phyloP scores from a whole-genome alignment of 2,888 invertebrate genomes.

The Drosophila anomelani region DNA sequence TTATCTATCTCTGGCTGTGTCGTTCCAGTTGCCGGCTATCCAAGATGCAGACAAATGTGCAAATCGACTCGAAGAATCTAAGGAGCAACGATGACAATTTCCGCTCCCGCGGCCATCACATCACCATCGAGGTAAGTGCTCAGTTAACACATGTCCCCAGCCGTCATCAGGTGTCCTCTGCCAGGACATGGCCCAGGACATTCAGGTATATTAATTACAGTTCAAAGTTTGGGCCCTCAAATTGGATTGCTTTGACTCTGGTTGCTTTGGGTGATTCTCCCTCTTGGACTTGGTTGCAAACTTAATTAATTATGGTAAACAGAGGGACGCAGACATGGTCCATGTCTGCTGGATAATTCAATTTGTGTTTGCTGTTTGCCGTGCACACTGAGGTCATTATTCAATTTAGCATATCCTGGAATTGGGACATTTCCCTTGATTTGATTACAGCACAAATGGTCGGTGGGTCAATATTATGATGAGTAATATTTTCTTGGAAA shows the following conservation, averaged over 20 bases:
- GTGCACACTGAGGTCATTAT: constrained; percentile 24
- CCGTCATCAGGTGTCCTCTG: constrained; percentile 1
- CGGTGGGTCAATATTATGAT: background rate
- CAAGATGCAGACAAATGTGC: constrained; percentile 90
- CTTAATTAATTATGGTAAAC: constrained; percentile 46
- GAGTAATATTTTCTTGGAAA: background rate
- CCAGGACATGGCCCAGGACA: background rate
- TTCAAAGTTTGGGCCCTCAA: constrained; percentile 34
- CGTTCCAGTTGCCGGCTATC: background rate
- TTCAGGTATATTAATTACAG: constrained; percentile 59
- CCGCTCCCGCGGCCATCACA: constrained; percentile 85
- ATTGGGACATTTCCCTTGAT: constrained; percentile 21
- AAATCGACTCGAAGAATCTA: constrained; percentile 89
- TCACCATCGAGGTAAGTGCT: constrained; percentile 84
- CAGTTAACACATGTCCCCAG: constrained; percentile 31
- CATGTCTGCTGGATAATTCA: constrained; percentile 21
- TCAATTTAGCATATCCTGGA: constrained; percentile 28
- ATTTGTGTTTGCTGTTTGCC: constrained; percentile 28
- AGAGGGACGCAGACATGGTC: constrained; percentile 7
- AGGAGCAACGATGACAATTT: constrained; percentile 88
- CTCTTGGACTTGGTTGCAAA: constrained; percentile 17
- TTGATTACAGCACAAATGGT: constrained; percentile 4
- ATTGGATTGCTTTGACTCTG: constrained; percentile 5
- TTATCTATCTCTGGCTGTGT: constrained; percentile 20
- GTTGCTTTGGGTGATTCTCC: constrained; percentile 29